These are phyloP conservation scores for Hipparchia sbordonii DNA, from an alignment of 2,888 invertebrate genomes.

Conservation along the genomic window DNA sequence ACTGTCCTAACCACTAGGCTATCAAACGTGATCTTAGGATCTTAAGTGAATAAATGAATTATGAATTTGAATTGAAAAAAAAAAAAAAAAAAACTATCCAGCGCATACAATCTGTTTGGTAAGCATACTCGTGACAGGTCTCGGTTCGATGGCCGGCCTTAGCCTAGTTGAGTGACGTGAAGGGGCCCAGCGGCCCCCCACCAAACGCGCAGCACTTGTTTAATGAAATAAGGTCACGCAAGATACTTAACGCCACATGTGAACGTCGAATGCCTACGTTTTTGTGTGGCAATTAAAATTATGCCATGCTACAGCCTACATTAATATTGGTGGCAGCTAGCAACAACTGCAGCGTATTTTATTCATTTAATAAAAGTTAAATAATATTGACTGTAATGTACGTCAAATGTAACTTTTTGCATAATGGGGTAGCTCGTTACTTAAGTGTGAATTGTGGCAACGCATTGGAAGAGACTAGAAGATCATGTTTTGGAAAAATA, in stretches of 20 bases:
- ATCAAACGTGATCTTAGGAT: not conserved
- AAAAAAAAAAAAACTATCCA: not conserved
- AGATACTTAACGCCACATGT: slow-evolving; percentile 32
- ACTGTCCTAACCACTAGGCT: no score
- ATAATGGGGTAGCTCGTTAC: no score
- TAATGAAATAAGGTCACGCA: slow-evolving; percentile 59
- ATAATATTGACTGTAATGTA: not conserved
- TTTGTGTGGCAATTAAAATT: slow-evolving; percentile 25
- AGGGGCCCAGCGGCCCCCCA: slow-evolving; percentile 54
- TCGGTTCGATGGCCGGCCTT: slow-evolving; percentile 77
- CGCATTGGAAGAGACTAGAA: no score
- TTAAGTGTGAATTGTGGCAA: no score
- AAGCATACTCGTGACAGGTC: slow-evolving; percentile 39
- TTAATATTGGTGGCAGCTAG: not conserved
- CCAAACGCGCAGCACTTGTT: slow-evolving; percentile 55
- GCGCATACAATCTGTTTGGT: slow-evolving; percentile 19
- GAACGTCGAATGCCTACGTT: slow-evolving; percentile 30
- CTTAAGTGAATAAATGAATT: not conserved
- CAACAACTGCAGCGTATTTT: not conserved
- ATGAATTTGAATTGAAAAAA: not conserved
- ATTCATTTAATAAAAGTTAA: not conserved
- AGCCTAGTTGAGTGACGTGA: slow-evolving; percentile 79
- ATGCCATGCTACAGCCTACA: slow-evolving; percentile 10
- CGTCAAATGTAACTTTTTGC: no score
- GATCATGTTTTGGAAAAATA: no score